Evolutionary conservation across 1,140 invertebrate species (phyloP).

Genomic region (Sweltsa coloradensis): DNA sequence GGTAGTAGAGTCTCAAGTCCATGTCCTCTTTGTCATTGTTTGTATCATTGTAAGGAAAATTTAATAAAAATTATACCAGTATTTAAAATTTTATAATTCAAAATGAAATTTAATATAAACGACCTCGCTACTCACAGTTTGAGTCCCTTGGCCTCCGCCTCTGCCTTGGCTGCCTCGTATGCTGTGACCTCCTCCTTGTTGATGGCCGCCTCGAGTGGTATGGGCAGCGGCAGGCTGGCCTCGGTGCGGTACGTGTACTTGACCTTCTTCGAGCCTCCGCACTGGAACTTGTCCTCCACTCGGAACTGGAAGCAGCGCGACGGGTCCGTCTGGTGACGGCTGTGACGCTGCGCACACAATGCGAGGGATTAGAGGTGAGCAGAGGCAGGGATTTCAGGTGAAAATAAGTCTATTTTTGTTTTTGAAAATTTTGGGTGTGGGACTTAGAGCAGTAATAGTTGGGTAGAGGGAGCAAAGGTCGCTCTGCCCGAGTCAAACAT

Average conservation of each 20-base stretch:
- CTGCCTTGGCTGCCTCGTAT: conserved; percentile 55
- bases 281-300: conserved; percentile 86
- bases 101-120: no score
- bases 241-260: conserved; percentile 74
- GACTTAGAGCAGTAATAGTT: no score
- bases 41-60: no score
- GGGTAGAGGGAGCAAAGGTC: no score
- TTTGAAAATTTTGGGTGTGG: no score
- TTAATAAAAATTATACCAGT: no score
- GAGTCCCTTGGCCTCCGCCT: conserved; percentile 45
- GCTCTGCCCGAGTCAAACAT: no score
- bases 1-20: no score
- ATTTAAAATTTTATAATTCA: no score
- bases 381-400: neutral
- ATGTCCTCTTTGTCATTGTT: no score
- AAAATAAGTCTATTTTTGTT: no score
- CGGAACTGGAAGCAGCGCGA: conserved; percentile 72
- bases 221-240: conserved; percentile 67
- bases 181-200: conserved; percentile 61
- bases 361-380: neutral
- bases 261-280: conserved; percentile 59
- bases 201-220: conserved; percentile 65
- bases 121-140: conserved; percentile 38
- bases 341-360: conserved; percentile 49
- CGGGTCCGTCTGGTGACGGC: conserved; percentile 53